A percentile compares a stretch with the other conserved stretches of the same genome.
These are phyloP conservation scores for Caenorhabditis latens DNA, from an alignment of 1,140 invertebrate genomes.

Conservation along the genomic window DNA sequence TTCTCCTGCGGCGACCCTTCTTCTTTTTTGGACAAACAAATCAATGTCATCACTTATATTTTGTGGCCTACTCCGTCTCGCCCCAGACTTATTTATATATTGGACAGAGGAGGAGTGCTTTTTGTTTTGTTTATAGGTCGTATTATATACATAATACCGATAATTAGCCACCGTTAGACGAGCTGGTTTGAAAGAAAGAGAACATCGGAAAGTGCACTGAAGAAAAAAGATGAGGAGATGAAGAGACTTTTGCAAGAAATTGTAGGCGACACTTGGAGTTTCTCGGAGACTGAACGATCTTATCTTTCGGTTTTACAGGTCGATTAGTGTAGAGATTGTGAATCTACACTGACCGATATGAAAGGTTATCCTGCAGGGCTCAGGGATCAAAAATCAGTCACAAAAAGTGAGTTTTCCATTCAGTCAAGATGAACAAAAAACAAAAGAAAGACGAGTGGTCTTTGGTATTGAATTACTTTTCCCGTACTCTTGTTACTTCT, in stretches of 20 bases:
- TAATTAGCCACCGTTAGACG: conserved; percentile 4
- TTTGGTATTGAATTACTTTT: conserved; percentile 49
- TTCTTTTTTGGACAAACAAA: conserved; percentile 37
- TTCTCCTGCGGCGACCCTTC: neutral
- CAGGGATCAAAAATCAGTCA: neutral
- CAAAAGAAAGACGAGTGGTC: conserved; percentile 4
- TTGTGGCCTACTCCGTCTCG: conserved; percentile 14
- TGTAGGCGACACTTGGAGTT: neutral
- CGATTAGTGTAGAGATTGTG: no score
- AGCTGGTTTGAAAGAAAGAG: neutral
- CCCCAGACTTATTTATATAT: conserved; percentile 37
- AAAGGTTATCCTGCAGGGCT: no score
- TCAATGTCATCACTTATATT: conserved; percentile 40
- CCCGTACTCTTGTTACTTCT: conserved; percentile 35
- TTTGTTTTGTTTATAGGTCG: conserved; percentile 36
- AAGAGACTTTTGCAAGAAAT: neutral
- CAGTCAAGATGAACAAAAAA: conserved; percentile 11
- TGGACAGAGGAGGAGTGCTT: neutral
- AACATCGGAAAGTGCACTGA: neutral
- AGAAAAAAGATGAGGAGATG: neutral
- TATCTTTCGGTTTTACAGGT: neutral
- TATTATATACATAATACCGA: neutral
- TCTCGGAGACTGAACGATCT: neutral
- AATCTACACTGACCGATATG: no score
- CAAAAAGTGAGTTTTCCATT: neutral